Percentiles rank a stretch among this genome's conserved stretches.
phyloP scores from a whole-genome alignment of 2,797 vertebrate species.

The Brachyrhaphis roseni region DNA sequence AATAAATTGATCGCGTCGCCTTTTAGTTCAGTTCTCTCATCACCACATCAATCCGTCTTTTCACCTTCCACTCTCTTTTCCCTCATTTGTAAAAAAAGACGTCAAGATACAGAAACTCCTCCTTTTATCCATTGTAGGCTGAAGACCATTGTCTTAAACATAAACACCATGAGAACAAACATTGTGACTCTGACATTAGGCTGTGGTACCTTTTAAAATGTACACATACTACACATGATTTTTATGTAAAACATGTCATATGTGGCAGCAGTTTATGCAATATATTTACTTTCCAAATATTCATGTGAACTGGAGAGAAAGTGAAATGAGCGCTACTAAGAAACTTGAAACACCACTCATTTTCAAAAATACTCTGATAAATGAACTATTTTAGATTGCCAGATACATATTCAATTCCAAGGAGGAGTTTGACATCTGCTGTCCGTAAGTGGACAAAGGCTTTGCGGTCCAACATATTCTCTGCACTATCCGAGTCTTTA shows the following conservation, averaged over 20 bases:
- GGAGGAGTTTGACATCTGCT: neutral
- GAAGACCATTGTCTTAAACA: too few relatives aligned
- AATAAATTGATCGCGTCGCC: too few relatives aligned
- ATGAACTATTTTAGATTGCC: neutral
- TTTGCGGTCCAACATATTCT: neutral
- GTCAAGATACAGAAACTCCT: neutral
- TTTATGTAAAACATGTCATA: neutral
- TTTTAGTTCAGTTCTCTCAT: too few relatives aligned
- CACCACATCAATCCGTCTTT: too few relatives aligned
- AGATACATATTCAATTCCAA: neutral
- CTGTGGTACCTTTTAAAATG: neutral
- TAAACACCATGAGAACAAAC: neutral
- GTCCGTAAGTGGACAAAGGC: neutral
- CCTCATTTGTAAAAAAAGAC: too few relatives aligned
- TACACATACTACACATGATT: neutral
- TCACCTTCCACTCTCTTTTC: too few relatives aligned
- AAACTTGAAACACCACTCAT: neutral
- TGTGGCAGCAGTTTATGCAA: neutral
- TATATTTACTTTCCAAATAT: neutral
- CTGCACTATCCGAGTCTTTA: neutral
- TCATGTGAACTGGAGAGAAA: neutral
- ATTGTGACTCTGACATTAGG: too few relatives aligned
- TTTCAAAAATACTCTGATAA: neutral
- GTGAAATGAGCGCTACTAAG: neutral
- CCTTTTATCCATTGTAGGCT: neutral